Percentiles rank a stretch among this genome's conserved stretches.
Evolutionary conservation across 2,113 vertebrate genomes (phyloP).

Genomic region (Excalfactoria chinensis): DNA sequence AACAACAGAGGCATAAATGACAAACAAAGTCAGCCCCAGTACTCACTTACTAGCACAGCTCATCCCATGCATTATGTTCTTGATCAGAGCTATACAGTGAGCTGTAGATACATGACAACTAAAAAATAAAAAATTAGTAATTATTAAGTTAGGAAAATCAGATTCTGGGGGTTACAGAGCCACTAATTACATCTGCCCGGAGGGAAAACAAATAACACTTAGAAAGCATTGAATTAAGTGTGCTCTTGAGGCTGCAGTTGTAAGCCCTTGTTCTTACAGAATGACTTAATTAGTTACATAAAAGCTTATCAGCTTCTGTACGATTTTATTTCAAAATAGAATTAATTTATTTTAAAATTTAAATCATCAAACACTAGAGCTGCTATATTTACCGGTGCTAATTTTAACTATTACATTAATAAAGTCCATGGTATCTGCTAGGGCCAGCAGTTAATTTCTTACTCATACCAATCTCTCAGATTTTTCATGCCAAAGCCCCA

Average conservation of each 20-base stretch:
- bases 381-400: background rate
- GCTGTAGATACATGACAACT: background rate
- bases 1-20: background rate
- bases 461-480: background rate
- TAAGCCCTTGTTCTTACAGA: background rate
- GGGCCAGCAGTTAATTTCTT: slow-evolving; percentile 12
- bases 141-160: slow-evolving; percentile 1
- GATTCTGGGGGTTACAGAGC: background rate
- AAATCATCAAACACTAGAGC: background rate
- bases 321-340: background rate
- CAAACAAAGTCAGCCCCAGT: background rate
- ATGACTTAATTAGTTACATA: background rate
- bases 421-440: background rate
- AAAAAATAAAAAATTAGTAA: slow-evolving; percentile 14
- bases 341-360: background rate
- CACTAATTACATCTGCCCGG: slow-evolving; percentile 22
- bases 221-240: slow-evolving; percentile 33
- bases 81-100: background rate
- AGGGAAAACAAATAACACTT: slow-evolving; percentile 51
- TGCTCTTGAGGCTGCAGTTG: background rate
- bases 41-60: background rate
- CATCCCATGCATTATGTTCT: background rate
- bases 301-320: background rate
- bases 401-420: background rate
- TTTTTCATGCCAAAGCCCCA: background rate